Base-by-base conservation (phyloP, 1,140 invertebrate species). In the Pogonomyrmex californicus region DNA sequence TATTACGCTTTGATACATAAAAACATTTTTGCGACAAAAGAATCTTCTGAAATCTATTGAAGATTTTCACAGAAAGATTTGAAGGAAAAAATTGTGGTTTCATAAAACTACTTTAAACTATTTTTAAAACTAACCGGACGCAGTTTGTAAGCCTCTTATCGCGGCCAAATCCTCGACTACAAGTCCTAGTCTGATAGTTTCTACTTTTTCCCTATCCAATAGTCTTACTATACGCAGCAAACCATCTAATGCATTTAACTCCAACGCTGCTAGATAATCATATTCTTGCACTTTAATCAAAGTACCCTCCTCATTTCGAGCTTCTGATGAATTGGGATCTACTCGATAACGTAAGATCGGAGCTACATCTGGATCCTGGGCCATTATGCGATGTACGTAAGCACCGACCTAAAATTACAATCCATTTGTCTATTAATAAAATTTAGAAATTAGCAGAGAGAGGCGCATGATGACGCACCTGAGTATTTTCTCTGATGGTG, bases 91-190 rank as follows among this genome's bases (percentile, higher is more conserved):
- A 4, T 44, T 14, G 0, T 17, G n/a, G 7, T 65, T 10, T 23
- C 14, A 36, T n/a, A 65, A 62, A 62, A 62, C 23, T 56, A 49
- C 23, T 77, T 60, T 47, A 62, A 62, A 62, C 23, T 56, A 49
- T 23, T 77, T 60, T 47, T 9, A 17, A 54, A 56, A 90, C 88
- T 56, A 95, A 97, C 97, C 96, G 89, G 96, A 96, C 10, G 97
- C 97, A 12, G 96, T 96, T 95, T 99, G 98, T 6, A 95, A 94
- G 47, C 97, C 97, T 71, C 96, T 97, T 38, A 97, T 96, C 0
- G 98, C 97, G 0, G 97, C 98, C 83, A 98, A 95, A 95, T 99
- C 98, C 95, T 99, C 97, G 0, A 98, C 98, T 10, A 97, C 95
- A 1, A 99, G 93, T 0, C 96, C 96, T 7, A 99, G 93, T 90